Percentiles rank a stretch among this genome's conserved stretches.
Conservation (phyloP, 2,888 invertebrate species). For the Elegia similella region DNA sequence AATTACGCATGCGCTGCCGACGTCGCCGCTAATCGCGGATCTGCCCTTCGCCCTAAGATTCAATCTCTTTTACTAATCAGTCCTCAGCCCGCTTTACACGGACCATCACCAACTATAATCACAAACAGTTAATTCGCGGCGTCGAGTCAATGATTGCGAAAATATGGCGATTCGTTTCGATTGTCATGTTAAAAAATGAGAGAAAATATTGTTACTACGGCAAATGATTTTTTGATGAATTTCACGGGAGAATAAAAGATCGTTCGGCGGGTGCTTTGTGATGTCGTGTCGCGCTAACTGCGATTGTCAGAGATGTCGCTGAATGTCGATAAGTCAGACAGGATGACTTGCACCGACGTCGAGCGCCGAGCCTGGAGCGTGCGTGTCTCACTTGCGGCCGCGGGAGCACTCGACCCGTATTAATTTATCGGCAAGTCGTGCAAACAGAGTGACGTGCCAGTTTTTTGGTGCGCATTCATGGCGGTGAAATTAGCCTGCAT, state of each 20-base stretch:
- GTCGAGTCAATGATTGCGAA: constrained; percentile 32
- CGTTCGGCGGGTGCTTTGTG: constrained; percentile 34
- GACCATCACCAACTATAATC: constrained; percentile 41
- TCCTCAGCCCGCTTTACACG: constrained; percentile 65
- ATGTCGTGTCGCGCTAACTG: constrained; percentile 28
- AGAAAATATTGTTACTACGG: constrained; percentile 16
- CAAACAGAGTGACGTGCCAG: constrained; percentile 72
- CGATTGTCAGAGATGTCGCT: constrained; percentile 22
- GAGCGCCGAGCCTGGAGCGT: constrained; percentile 35
- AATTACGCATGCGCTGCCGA: constrained; percentile 80
- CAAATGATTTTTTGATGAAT: constrained; percentile 46
- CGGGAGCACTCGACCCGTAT: constrained; percentile 61
- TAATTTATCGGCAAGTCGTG: constrained; percentile 76
- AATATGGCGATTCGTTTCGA: constrained; percentile 50
- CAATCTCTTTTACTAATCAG: constrained; percentile 74
- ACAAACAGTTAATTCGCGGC: not conserved
- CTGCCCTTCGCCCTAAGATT: constrained; percentile 78
- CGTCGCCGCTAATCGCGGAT: constrained; percentile 72
- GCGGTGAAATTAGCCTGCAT: constrained; percentile 78
- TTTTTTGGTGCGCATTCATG: constrained; percentile 64
- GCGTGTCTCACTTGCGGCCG: constrained; percentile 53
- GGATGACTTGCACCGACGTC: constrained; percentile 42
- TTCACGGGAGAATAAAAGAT: constrained; percentile 46
- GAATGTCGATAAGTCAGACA: constrained; percentile 30
- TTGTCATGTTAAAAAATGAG: constrained; percentile 20